Evolutionary conservation across 2,797 vertebrate genomes (phyloP).

Genomic region (Gallinago solitaria): DNA sequence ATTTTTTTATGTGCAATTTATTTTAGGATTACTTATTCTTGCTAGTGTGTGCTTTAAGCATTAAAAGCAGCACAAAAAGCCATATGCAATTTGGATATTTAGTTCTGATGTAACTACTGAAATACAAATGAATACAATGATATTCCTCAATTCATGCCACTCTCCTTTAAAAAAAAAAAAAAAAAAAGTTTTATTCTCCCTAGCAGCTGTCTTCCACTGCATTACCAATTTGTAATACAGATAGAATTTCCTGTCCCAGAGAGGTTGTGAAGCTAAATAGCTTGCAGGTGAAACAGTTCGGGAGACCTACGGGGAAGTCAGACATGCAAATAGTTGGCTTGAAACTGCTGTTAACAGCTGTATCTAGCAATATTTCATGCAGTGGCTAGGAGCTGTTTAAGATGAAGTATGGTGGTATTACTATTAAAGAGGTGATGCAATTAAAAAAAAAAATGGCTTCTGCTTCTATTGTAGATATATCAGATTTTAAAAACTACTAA

Average conservation of each 20-base stretch:
- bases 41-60: neutral
- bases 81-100: neutral
- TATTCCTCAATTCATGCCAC: neutral
- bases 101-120: neutral
- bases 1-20: neutral
- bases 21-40: neutral
- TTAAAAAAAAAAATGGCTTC: neutral
- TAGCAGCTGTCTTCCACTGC: neutral
- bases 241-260: neutral
- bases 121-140: neutral
- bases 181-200: neutral
- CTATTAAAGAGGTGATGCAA: fast-evolving
- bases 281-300: neutral
- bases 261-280: neutral
- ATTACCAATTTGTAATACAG: neutral
- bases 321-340: neutral
- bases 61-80: neutral
- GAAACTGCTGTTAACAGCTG: neutral
- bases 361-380: neutral
- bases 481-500: neutral
- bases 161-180: neutral
- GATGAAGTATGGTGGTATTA: neutral
- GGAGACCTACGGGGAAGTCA: neutral
- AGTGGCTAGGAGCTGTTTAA: neutral
- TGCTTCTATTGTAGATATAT: neutral